These are phyloP conservation scores for Heteractis magnifica DNA, from an alignment of 92 coral and sea anemone genomes.

Conservation along the genomic window DNA sequence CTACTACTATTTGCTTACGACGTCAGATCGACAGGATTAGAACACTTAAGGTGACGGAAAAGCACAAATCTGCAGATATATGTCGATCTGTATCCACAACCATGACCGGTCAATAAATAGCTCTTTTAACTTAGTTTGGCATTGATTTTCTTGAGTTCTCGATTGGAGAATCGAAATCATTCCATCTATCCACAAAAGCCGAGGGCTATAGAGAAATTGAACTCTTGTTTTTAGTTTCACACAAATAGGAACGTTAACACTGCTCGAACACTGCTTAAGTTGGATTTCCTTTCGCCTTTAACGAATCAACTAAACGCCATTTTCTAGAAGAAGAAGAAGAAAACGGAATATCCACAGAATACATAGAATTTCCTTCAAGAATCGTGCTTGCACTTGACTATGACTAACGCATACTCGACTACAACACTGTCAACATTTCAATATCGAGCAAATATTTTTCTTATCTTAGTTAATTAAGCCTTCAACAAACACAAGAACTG, in stretches of 20 bases:
- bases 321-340: too few relatives aligned
- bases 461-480: slow-evolving; percentile 16
- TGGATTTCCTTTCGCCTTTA: too few relatives aligned
- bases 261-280: too few relatives aligned
- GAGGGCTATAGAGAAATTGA: too few relatives aligned
- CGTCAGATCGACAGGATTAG: not conserved
- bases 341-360: too few relatives aligned
- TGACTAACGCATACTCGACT: not conserved
- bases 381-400: not conserved
- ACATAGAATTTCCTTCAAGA: too few relatives aligned
- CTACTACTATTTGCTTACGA: not conserved
- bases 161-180: too few relatives aligned
- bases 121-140: not conserved
- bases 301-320: too few relatives aligned
- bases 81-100: not conserved
- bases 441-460: slow-evolving; percentile 13
- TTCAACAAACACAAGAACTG: slow-evolving; percentile 9
- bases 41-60: slow-evolving; percentile 17
- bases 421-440: slow-evolving; percentile 8
- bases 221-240: too few relatives aligned
- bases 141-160: too few relatives aligned
- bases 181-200: too few relatives aligned
- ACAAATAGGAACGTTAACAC: too few relatives aligned
- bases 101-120: not conserved
- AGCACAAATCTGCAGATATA: not conserved